Base-by-base conservation (phyloP, 2,113 vertebrate genomes). In the Oostethus manadensis region DNA sequence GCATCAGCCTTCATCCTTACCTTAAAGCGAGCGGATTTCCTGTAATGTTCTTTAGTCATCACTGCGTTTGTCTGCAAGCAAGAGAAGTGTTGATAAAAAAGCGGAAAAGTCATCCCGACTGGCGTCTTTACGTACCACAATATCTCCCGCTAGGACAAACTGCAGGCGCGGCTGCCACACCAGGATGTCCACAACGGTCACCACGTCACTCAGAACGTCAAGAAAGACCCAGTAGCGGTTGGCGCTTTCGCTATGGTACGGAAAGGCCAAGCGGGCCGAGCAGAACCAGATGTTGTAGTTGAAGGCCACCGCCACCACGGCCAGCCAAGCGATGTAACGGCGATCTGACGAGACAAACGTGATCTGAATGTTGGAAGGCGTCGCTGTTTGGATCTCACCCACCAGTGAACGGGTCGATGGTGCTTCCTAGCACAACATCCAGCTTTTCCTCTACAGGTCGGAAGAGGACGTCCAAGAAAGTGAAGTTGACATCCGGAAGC, bases 221-320 rank as follows among this genome's bases (percentile, higher is more conserved):
- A 56, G 9, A 8, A 20, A 6, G 15, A 94, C 10, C 93, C 93
- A 98, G 49, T 75, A 92, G 5, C 29, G 54, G 10, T 51, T 78
- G 11, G 68, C 68, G 0, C 38, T 50, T 1, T 81, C 45, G 0
- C 79, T 89, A 57, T 96, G 93, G 38, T 86, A 91, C 0, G 93
- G 94, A 65, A 98, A 98, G 60, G 88, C 81, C 5, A 88, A 48
- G 0, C 93, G 91, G 8, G 89, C 83, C 0, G 94, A 83, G 55
- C 92, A 88, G 6, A 97, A 74, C 94, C 96, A 96, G 50, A 89
- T 66, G 62, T 96, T 98, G 92, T 96, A 98, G 58, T 94, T 94
- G 21, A 86, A 95, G 3, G 93, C 92, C 0, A 92, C 0, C 0
- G 90, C 82, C 17, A 97, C 89, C 0, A 95, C 2, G 1, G 86